Conservation (phyloP, 2,797 vertebrate genomes). For the Coilia nasus region DNA sequence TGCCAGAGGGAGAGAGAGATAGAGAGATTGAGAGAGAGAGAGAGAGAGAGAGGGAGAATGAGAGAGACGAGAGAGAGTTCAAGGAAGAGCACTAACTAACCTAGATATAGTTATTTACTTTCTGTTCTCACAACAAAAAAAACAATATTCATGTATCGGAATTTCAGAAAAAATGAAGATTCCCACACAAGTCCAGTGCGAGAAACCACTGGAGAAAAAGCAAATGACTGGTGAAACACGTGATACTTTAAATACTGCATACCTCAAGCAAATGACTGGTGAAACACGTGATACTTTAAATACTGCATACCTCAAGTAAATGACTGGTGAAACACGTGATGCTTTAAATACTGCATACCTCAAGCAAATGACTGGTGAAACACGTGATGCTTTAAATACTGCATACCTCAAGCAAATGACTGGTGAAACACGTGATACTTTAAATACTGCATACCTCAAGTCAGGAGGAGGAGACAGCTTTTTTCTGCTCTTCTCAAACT, state of each 20-base stretch:
- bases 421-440: not conserved
- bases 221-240: not conserved
- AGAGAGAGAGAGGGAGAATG: not conserved
- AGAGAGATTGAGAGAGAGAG: not conserved
- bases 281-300: not conserved
- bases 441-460: not conserved
- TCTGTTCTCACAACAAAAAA: not conserved
- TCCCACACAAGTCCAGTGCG: not conserved
- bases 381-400: not conserved
- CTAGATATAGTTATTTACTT: not conserved
- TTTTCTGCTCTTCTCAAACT: conserved; percentile 82
- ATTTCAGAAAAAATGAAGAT: not conserved
- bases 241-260: not conserved
- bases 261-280: too few species aligned
- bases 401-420: not conserved
- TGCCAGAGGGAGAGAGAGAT: not conserved
- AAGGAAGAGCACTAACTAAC: not conserved
- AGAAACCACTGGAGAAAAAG: not conserved
- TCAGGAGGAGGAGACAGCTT: conserved; percentile 56
- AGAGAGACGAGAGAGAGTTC: too few species aligned
- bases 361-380: not conserved
- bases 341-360: too few species aligned
- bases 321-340: too few species aligned
- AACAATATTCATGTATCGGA: not conserved
- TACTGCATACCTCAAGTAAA: not conserved